Evolutionary conservation across 23 tunicate genomes (phyloP), one percentile per base, ranked within the genome.

Genomic region (Phallusia fumigata): DNA sequence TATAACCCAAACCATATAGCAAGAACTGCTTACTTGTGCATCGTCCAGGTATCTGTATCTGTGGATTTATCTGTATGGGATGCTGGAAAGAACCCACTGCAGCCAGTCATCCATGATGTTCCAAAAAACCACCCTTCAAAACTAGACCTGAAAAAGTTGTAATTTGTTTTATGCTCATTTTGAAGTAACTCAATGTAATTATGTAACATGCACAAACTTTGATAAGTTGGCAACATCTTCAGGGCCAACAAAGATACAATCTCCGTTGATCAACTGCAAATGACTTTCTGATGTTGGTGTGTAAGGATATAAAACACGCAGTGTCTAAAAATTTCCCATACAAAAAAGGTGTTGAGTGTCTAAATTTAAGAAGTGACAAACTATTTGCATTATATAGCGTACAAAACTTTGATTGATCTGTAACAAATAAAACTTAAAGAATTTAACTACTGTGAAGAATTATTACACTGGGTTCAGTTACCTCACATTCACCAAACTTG

Each of bases 31-130:
- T 31, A 93, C 98, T 93, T 93, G 75, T 93, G 98, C 19, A 88
- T 32, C 32, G 98, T 93, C 98, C 98, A 93, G 21, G 98, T 93
- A 32, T 88, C 91, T 16, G 98, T 88, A 65, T 93, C 98, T n/a
- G 90, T 78, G 18, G 93, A 83, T 65, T 74, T 84, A 58, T 93
- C 93, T 32, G 91, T 90, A 74, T 93, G 98, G 18, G 87, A 35
- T 0, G 85, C 84, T 15, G 98, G 98, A 49, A 88, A 93, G 65
- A 82, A 77, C 34, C 98, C 98, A 79, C 93, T 93, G 65, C 93
- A 88, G 3, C 98, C 98, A 19, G 98, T 93, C 93, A 93, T 88
- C 98, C 98, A 93, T 28, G 98, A 93, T 15, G 98, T 93, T 19
- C 98, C 98, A 58, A 75, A 85, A 53, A 82, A 88, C 91, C 87